Evolutionary conservation across 2,797 vertebrate species (phyloP), one percentile per base, ranked within the genome.

Genomic region (Sebastes trivittatus): DNA sequence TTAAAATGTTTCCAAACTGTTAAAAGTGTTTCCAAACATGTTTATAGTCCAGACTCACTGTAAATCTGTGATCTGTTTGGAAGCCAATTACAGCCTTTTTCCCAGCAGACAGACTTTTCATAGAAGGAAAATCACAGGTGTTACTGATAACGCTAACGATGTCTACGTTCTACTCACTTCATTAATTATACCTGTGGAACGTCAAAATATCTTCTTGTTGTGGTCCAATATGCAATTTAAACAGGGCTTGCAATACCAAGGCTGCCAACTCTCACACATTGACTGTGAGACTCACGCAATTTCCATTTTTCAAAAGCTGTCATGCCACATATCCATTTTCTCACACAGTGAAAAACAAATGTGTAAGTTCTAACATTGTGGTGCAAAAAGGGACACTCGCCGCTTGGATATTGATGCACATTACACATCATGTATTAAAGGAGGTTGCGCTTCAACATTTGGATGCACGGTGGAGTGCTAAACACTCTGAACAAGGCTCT

Each of bases 361-460:
- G 42, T 46, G 18, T 18, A 18, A 46, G 42, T 46, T 46, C 6
- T 18, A 46, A 46, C 42, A 18, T 46, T 46, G 42, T 18, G 16
- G 14, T 46, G 42, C 42, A 46, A 18, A 46, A 46, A 46, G 6
- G 0, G 16, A 0, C 42, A 46, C 6, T 7, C 42, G 0, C 42
- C 0, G 6, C 42, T 46, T 46, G 42, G 16, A 46, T 18, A 7
- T 18, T 46, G 16, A 46, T 46, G 42, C 42, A 7, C 16, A 46
- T 46, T 18, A 46, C 42, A 46, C 16, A 46, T 46, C 16, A 46
- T 46, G 16, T 2, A 46, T 46, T 46, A 46, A 46, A 46, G 42
- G 42, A 46, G 42, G 14, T 46, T 46, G 42, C 16, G 16, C 14
- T 42, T 42, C 38, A 42, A 42, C 38, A 42, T 16, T 42, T 7